Percentiles rank a stretch among this genome's conserved stretches.
Evolutionary conservation across 2,113 vertebrate genomes (phyloP).

Genomic region (Columba livia): DNA sequence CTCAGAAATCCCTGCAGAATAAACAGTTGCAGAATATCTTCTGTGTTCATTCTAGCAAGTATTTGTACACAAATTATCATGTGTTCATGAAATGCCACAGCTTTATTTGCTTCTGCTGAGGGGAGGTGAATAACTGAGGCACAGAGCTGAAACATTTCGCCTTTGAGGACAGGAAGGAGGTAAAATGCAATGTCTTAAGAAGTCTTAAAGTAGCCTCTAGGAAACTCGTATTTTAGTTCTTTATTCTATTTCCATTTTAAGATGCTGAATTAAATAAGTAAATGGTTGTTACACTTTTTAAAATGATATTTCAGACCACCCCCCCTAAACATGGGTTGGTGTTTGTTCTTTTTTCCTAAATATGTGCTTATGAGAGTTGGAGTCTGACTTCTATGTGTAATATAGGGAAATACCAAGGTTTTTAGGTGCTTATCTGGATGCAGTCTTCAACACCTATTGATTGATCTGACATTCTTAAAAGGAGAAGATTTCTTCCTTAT

Average conservation of each 20-base stretch:
- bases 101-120: background rate
- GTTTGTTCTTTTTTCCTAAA: background rate
- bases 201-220: background rate
- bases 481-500: background rate
- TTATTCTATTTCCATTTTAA: background rate
- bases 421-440: background rate
- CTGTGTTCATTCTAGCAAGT: background rate
- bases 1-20: background rate
- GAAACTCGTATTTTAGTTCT: background rate
- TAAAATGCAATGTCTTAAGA: background rate
- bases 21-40: background rate
- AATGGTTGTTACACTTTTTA: background rate
- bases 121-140: background rate
- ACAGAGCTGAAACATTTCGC: background rate
- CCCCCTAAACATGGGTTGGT: background rate
- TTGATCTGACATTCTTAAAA: background rate
- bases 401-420: background rate
- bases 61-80: background rate
- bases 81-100: background rate
- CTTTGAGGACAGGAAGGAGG: background rate
- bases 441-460: background rate
- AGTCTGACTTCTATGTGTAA: background rate
- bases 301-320: background rate
- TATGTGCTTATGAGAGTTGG: background rate
- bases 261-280: background rate